These are phyloP conservation scores for Pseudomugil gertrudae DNA, from an alignment of 2,797 vertebrate species.

Conservation along the genomic window DNA sequence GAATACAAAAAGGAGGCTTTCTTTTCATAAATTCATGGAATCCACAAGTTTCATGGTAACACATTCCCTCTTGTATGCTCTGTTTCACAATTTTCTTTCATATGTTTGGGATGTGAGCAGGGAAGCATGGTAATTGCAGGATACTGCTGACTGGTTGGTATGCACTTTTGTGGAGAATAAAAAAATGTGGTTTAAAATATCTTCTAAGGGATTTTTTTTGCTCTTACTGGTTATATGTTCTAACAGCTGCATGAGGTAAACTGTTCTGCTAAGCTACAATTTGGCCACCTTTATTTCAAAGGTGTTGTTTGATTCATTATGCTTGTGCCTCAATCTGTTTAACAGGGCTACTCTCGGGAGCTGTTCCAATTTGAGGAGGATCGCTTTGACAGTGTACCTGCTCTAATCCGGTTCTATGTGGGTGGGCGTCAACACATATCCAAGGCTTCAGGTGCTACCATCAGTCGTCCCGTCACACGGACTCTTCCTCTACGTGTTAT, in stretches of 20 bases:
- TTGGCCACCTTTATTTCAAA: neutral
- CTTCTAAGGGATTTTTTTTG: no score
- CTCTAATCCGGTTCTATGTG: slow-evolving; percentile 86
- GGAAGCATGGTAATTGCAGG: no score
- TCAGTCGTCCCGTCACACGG: slow-evolving; percentile 84
- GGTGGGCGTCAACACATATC: slow-evolving; percentile 83
- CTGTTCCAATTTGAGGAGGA: slow-evolving; percentile 92
- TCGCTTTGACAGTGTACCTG: slow-evolving; percentile 86
- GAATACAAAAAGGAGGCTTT: no score
- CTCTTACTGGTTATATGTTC: neutral
- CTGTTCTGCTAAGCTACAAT: no score
- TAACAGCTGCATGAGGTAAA: neutral
- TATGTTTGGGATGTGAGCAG: no score
- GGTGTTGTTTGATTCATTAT: slow-evolving; percentile 7
- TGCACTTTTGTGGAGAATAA: no score
- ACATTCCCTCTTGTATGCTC: no score
- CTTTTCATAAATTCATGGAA: no score
- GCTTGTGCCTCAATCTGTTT: slow-evolving; percentile 40
- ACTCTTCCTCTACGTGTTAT: slow-evolving; percentile 82
- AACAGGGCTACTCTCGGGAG: slow-evolving; percentile 82
- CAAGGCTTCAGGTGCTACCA: slow-evolving; percentile 83
- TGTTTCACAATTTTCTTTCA: no score
- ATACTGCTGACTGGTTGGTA: no score
- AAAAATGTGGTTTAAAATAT: no score
- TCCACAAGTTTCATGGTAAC: no score